Conservation (phyloP, 2,797 vertebrate species). For the Lateolabrax maculatus region DNA sequence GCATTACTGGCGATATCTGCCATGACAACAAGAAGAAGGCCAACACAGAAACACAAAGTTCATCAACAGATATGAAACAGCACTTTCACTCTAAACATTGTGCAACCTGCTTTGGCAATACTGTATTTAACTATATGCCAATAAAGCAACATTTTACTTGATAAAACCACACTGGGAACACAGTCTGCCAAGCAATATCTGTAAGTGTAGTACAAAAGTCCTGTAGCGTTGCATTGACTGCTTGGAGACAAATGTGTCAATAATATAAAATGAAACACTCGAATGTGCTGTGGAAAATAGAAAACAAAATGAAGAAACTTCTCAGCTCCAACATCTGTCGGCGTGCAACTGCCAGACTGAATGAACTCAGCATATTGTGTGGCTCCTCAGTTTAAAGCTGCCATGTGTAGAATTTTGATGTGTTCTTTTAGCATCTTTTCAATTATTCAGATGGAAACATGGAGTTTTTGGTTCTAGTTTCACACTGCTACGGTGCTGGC, state of each 20-base stretch:
- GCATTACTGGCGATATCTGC: conserved; percentile 10
- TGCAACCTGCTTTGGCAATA: not conserved
- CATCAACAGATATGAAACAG: conserved; percentile 3
- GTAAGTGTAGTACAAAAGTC: not conserved
- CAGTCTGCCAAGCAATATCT: not conserved
- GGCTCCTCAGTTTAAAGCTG: not conserved
- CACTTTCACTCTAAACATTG: not conserved
- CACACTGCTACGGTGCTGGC: not conserved
- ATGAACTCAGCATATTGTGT: conserved; percentile 5
- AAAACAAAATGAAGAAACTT: not conserved
- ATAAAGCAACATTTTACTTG: not conserved
- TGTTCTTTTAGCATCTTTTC: not conserved
- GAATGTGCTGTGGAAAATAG: too few relatives aligned
- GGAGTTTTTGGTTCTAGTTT: not conserved
- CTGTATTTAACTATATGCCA: not conserved
- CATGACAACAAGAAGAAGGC: conserved; percentile 9
- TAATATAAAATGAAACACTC: conserved; percentile 27
- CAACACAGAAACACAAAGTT: not conserved
- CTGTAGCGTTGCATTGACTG: not conserved
- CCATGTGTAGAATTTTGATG: not conserved
- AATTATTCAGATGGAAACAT: not conserved
- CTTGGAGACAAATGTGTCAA: not conserved
- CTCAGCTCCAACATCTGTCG: not conserved
- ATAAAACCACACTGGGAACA: not conserved
- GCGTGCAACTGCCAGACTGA: not conserved